Conservation (phyloP, 2,888 invertebrate species). For the Caenorhabditis becei region DNA sequence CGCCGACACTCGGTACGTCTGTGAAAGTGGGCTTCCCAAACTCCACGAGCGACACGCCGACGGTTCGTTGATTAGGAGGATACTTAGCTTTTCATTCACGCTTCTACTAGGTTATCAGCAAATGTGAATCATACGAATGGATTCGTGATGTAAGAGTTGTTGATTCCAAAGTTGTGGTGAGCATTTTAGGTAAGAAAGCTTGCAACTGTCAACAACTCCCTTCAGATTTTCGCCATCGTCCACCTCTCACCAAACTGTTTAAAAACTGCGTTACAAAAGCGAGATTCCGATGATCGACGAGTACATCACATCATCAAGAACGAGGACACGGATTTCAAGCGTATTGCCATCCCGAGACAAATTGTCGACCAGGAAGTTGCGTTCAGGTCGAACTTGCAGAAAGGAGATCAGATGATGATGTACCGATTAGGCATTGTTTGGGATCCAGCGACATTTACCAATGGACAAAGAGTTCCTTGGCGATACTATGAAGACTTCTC, state of each 20-base stretch:
- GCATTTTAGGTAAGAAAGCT: neutral
- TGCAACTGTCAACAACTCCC: neutral
- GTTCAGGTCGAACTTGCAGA: slow-evolving; percentile 14
- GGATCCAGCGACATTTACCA: slow-evolving; percentile 20
- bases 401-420: neutral
- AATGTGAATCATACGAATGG: slow-evolving; percentile 17
- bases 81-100: neutral
- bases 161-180: slow-evolving; percentile 28
- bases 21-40: slow-evolving; percentile 27
- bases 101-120: neutral
- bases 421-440: slow-evolving; percentile 33
- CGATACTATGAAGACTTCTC: slow-evolving; percentile 14
- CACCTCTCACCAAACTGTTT: neutral
- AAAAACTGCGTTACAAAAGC: neutral
- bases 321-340: slow-evolving; percentile 14
- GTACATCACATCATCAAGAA: slow-evolving; percentile 33
- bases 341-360: slow-evolving; percentile 17
- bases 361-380: slow-evolving; percentile 6
- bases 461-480: slow-evolving; percentile 12
- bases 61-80: neutral
- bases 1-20: slow-evolving; percentile 8
- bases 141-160: slow-evolving; percentile 38
- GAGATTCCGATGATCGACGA: neutral
- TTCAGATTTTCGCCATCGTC: slow-evolving; percentile 36
- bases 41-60: neutral